Base-by-base conservation (phyloP, 2,113 vertebrate genomes). In the Cranoglanis bouderius region DNA sequence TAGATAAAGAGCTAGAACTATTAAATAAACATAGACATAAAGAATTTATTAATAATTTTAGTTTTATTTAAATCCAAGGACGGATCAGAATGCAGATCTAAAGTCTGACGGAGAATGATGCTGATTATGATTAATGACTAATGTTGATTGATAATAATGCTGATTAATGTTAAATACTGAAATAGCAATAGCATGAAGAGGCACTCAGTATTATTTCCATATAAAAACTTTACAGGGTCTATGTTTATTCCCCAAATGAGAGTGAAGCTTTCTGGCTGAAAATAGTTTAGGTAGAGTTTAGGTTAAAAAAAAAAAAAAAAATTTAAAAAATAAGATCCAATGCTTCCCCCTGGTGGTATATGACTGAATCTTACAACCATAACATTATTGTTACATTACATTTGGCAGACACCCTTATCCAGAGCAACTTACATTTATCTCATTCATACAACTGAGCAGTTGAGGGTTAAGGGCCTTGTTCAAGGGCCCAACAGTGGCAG, bases 261-360 rank as follows among this genome's bases (percentile, higher is more conserved):
- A 2, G 29, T 7, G 40, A 63, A 35, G 26, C 51, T 88, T 70
- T 4, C 51, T 72, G 49, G 32, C 10, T 49, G 4, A 35, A 59
- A 57, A 14, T 81, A 14, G 2, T n/a, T n/a, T n/a, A n/a, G n/a
- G n/a, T n/a, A n/a, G 46, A 13, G 0, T n/a, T 51, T 49, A 16
- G 26, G 26, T 35, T 18, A 85, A 92, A 84, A 1, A 55, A 83
- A 67, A 29, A 43, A n/a, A n/a, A n/a, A n/a, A n/a, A n/a, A n/a
- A n/a, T n/a, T n/a, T n/a, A n/a, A n/a, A n/a, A n/a, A n/a, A n/a
- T n/a, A n/a, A n/a, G n/a, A n/a, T n/a, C n/a, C 89, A 32, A 72
- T 93, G 90, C 92, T 92, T 26, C 95, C 95, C 87, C 90, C 94
- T 93, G 74, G 93, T 94, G 95, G 94, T 80, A 53, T 43, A 55